Conservation (phyloP, 2,797 vertebrate species). For the Scarus forsteni region DNA sequence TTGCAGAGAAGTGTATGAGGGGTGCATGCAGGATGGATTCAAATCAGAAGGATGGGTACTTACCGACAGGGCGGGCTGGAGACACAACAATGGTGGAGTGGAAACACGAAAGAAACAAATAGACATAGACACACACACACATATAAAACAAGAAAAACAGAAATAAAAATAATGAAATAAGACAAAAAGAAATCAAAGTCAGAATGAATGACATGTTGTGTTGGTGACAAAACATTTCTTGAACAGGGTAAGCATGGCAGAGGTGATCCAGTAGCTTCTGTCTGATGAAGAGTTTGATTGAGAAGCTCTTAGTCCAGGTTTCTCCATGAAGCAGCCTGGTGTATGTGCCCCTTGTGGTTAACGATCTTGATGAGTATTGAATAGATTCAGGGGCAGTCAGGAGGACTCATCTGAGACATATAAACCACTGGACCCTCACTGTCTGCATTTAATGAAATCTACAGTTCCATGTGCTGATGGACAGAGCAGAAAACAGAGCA, state of each 20-base stretch:
- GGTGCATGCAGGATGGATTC: slow-evolving; percentile 89
- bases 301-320: slow-evolving; percentile 14
- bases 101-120: slow-evolving; percentile 82
- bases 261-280: slow-evolving; percentile 56
- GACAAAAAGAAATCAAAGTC: slow-evolving; percentile 90
- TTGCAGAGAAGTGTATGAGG: slow-evolving; percentile 66
- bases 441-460: slow-evolving; percentile 71
- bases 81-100: slow-evolving; percentile 98
- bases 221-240: slow-evolving; percentile 83
- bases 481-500: slow-evolving; percentile 45
- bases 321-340: slow-evolving; percentile 11
- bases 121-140: slow-evolving; percentile 61
- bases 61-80: slow-evolving; percentile 99
- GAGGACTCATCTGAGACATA: slow-evolving; percentile 35
- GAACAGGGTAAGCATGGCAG: slow-evolving; percentile 74
- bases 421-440: slow-evolving; percentile 63
- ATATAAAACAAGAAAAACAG: slow-evolving; percentile 76
- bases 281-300: slow-evolving; percentile 20
- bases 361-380: not conserved
- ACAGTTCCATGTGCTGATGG: slow-evolving; percentile 57
- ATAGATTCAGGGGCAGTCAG: slow-evolving; percentile 4
- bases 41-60: slow-evolving; percentile 96
- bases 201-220: slow-evolving; percentile 94
- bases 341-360: slow-evolving; percentile 55
- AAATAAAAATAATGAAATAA: slow-evolving; percentile 88